Base-by-base conservation (phyloP, 2,888 invertebrate genomes). In the Atrina japonica region DNA sequence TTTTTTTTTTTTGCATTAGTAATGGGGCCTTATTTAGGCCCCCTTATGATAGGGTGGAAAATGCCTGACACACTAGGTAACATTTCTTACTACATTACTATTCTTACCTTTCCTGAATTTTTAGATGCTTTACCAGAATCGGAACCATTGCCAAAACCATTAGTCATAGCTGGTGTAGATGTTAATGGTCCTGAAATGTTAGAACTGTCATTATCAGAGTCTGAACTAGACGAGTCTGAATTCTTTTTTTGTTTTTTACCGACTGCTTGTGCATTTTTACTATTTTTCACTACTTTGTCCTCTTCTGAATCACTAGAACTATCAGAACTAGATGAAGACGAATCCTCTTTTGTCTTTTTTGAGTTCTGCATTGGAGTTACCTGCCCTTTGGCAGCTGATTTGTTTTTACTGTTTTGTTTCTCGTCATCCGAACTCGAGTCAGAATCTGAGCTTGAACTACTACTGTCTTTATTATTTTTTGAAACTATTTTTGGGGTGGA, bases 361-460 rank as follows among this genome's bases (percentile, higher is more conserved):
- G 27, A 55, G 21, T 63, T 43, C 41, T 25, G 47, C 29, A 35
- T 11, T 35, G 35, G 11, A 7, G 5, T 35, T 35, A n/a, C 6
- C 9, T 50, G 41, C 43, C 73, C 55, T 29, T 50, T 30, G 49
- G 47, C 23, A 16, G 60, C 45, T 49, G 70, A 40, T 55, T 65
- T 65, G 11, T 60, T 70, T 76, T 56, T 76, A 74, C n/a, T n/a
- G n/a, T n/a, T n/a, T n/a, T n/a, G n/a, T n/a, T n/a, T n/a, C n/a
- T n/a, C n/a, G n/a, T 81, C 77, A 41, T 73, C 69, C n/a, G 69
- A 73, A 50, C 71, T 74, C 11, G 76, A 71, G 49, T 78, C 80
- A 45, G 70, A 66, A 68, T 69, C 67, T 11, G 64, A 67, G 14
- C 60, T 49, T 16, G 52, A 43, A 6, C 35, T 45, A 25, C 18